Conservation (phyloP, 2,888 invertebrate species). For the Diogma glabrata region DNA sequence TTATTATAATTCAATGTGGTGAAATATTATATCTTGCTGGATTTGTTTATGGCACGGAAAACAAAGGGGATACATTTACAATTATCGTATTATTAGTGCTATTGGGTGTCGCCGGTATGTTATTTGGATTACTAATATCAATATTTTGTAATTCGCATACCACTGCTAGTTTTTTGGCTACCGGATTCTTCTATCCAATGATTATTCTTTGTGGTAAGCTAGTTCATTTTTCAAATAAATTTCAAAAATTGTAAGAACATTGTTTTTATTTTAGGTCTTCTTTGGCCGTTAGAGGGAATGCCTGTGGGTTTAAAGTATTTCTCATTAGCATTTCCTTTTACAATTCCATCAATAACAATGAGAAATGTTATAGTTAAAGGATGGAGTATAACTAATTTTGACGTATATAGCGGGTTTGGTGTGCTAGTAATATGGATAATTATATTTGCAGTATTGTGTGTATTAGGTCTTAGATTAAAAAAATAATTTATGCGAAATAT, state of each 20-base stretch:
- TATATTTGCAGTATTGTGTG: constrained; percentile 44
- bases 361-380: constrained; percentile 68
- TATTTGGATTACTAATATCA: constrained; percentile 72
- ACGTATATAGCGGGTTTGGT: constrained; percentile 64
- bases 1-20: constrained; percentile 59
- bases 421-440: constrained; percentile 53
- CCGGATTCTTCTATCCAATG: constrained; percentile 85
- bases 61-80: constrained; percentile 35
- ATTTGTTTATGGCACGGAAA: constrained; percentile 34
- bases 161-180: constrained; percentile 70
- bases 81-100: constrained; percentile 54
- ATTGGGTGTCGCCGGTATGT: constrained; percentile 74
- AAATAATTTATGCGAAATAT: constrained; percentile 29
- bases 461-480: constrained; percentile 40
- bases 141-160: constrained; percentile 66
- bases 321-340: constrained; percentile 62
- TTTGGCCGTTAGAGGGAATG: constrained; percentile 62
- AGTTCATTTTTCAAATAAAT: constrained; percentile 1
- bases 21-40: constrained; percentile 38
- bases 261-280: constrained; percentile 38
- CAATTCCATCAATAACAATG: constrained; percentile 63
- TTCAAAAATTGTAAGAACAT: neutral
- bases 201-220: constrained; percentile 71
- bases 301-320: constrained; percentile 46
- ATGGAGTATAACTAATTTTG: constrained; percentile 49